Evolutionary conservation across 2,888 invertebrate species (phyloP).

Genomic region (Drosophila putrida): DNA sequence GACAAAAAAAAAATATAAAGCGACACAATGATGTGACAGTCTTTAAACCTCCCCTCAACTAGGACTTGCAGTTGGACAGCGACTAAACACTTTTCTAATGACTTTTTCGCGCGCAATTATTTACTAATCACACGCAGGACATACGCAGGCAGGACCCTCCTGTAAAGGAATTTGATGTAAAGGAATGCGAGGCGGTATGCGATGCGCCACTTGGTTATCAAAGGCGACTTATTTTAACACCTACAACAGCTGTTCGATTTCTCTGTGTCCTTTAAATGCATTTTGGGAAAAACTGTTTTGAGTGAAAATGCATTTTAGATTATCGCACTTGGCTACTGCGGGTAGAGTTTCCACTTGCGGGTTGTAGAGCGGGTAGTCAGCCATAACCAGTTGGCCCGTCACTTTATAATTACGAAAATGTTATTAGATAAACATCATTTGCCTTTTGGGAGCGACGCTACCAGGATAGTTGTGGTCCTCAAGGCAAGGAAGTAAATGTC

Average conservation of each 20-base stretch:
- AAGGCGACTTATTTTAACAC: slow-evolving; percentile 63
- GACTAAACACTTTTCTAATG: slow-evolving; percentile 73
- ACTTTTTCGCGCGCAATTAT: slow-evolving; percentile 75
- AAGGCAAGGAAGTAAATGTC: slow-evolving; percentile 51
- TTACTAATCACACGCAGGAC: slow-evolving; percentile 73
- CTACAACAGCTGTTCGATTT: slow-evolving; percentile 70
- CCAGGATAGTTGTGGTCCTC: slow-evolving; percentile 59
- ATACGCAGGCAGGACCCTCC: slow-evolving; percentile 21
- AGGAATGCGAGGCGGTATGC: slow-evolving; percentile 60
- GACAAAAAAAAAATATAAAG: slow-evolving; percentile 9
- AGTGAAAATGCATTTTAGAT: slow-evolving; percentile 77
- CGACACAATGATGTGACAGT: slow-evolving; percentile 34
- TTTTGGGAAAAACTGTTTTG: slow-evolving; percentile 23
- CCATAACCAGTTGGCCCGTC: slow-evolving; percentile 71
- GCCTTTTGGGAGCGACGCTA: slow-evolving; percentile 32
- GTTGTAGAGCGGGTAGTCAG: slow-evolving; percentile 45
- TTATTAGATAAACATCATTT: slow-evolving; percentile 75
- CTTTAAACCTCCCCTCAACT: background rate
- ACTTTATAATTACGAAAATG: slow-evolving; percentile 70
- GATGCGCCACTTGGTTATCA: slow-evolving; percentile 75
- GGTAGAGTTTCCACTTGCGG: slow-evolving; percentile 28
- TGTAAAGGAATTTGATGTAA: slow-evolving; percentile 25
- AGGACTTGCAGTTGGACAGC: slow-evolving; percentile 13
- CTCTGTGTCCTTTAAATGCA: slow-evolving; percentile 6
- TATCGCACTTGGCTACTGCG: slow-evolving; percentile 63